These are phyloP conservation scores for Caenorhabditis sp. DNA, from an alignment of 2,888 invertebrate species.

Conservation along the genomic window DNA sequence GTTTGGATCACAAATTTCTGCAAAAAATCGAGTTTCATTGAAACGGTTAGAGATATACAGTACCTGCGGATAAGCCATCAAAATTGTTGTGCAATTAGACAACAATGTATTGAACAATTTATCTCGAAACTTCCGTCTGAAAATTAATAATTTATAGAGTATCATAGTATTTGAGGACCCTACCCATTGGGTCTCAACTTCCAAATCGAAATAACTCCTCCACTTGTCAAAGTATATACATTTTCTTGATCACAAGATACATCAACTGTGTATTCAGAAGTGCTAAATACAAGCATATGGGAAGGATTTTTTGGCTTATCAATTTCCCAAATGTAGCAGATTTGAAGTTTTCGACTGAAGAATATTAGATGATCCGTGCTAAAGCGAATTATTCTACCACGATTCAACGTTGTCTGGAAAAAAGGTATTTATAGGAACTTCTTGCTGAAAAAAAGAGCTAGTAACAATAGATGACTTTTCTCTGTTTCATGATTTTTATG, in stretches of 20 bases:
- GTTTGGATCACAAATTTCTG: conserved; percentile 48
- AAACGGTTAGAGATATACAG: no score
- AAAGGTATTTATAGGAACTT: background rate
- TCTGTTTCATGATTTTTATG: no score
- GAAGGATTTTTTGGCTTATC: conserved; percentile 19
- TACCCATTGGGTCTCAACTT: conserved; percentile 50
- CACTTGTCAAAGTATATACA: conserved; percentile 47
- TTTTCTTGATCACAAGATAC: conserved; percentile 16
- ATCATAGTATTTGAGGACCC: background rate
- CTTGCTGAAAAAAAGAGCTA: no score
- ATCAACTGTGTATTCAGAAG: conserved; percentile 41
- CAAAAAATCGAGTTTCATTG: no score
- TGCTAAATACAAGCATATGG: conserved; percentile 30
- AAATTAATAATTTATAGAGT: background rate
- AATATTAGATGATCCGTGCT: conserved; percentile 12
- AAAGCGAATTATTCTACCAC: conserved; percentile 12
- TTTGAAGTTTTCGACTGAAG: conserved; percentile 17
- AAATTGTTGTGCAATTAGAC: conserved; percentile 28
- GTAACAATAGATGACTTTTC: no score
- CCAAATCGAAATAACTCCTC: conserved; percentile 55
- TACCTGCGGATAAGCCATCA: conserved; percentile 37
- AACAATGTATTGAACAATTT: conserved; percentile 31
- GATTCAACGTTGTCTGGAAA: conserved; percentile 7
- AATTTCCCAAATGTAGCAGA: conserved; percentile 26
- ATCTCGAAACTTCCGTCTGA: conserved; percentile 46